A percentile compares a stretch with the other conserved stretches of the same genome.
These are phyloP conservation scores for Cichladusa arquata DNA, from an alignment of 2,113 vertebrate genomes.

Conservation along the genomic window DNA sequence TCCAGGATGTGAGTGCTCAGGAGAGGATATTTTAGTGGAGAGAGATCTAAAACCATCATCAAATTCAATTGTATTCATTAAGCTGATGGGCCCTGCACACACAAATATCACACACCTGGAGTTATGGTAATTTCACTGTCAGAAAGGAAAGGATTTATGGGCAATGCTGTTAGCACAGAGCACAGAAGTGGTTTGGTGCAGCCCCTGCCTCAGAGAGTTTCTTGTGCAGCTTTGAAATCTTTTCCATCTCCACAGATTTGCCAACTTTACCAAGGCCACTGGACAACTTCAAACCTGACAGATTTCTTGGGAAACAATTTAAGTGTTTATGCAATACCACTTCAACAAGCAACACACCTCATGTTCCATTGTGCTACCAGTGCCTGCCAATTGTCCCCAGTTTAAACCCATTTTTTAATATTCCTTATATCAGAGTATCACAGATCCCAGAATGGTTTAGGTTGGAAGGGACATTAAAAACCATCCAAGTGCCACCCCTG, in stretches of 20 bases:
- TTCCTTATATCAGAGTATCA: too few relatives aligned
- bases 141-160: neutral
- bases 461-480: neutral
- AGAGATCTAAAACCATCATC: neutral
- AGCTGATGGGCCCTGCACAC: neutral
- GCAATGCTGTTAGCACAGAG: neutral
- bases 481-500: fast-evolving
- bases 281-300: neutral
- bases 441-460: neutral
- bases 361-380: neutral
- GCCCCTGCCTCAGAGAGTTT: neutral
- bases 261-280: neutral
- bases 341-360: neutral
- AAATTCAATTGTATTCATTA: neutral
- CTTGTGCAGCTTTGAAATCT: neutral
- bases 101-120: neutral
- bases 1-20: neutral
- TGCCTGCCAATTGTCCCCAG: neutral
- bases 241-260: neutral
- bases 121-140: neutral
- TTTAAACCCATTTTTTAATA: neutral
- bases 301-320: neutral
- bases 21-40: neutral
- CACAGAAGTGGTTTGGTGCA: neutral
- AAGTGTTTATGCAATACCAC: neutral